Conservation (phyloP, 2,113 vertebrate genomes). For the Monarcha castaneiventris region DNA sequence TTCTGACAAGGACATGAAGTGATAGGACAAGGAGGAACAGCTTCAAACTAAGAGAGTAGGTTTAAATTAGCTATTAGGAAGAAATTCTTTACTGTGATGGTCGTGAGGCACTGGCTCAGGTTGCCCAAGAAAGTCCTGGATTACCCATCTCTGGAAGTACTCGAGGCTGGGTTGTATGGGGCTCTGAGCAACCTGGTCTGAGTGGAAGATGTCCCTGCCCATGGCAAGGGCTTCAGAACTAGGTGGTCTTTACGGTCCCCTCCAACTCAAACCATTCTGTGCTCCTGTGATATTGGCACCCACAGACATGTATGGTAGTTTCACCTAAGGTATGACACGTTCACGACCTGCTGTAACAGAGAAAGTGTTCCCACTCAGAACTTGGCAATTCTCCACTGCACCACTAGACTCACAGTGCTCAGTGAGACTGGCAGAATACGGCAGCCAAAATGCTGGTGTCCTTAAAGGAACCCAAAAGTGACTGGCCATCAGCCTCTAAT, state of each 20-base stretch:
- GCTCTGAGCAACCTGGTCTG: neutral
- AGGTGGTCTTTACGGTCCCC: neutral
- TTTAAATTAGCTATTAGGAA: neutral
- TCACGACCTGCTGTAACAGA: neutral
- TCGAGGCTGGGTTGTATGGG: neutral
- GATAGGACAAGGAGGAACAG: neutral
- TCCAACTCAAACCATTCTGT: neutral
- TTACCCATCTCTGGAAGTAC: neutral
- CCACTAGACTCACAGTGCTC: accelerated
- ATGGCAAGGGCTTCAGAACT: neutral
- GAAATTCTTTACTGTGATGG: neutral
- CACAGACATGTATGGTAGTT: neutral
- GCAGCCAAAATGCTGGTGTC: neutral
- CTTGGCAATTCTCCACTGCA: neutral
- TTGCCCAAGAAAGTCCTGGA: neutral
- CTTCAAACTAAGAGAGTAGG: neutral
- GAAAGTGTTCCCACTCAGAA: neutral
- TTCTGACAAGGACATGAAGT: neutral
- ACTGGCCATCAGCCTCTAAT: neutral
- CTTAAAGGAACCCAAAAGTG: neutral
- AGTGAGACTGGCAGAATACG: neutral
- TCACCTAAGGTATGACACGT: neutral
- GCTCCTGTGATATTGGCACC: neutral
- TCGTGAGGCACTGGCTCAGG: neutral
- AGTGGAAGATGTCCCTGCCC: neutral